Conservation (phyloP, 1,140 invertebrate species). For the Heliconius hewitsoni region DNA sequence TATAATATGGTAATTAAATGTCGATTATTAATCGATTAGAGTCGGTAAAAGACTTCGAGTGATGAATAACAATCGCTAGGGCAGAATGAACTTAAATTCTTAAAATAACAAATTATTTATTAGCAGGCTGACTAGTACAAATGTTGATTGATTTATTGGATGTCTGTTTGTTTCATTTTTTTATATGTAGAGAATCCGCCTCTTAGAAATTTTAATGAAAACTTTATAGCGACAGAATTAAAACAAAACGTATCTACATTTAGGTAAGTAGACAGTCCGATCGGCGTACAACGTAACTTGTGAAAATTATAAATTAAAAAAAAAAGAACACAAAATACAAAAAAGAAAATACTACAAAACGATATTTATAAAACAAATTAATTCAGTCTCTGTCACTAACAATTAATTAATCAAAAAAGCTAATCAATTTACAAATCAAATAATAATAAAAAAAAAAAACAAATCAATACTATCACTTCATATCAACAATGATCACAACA, state of each 20-base stretch:
- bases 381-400: neutral
- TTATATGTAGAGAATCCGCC: neutral
- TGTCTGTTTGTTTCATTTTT: neutral
- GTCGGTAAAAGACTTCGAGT: neutral
- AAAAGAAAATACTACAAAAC: neutral
- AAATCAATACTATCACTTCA: neutral
- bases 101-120: slow-evolving; percentile 4
- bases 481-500: neutral
- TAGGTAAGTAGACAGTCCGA: neutral
- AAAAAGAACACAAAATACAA: neutral
- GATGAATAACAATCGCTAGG: neutral
- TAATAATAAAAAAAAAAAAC: neutral
- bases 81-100: neutral
- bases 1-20: neutral
- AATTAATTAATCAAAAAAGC: neutral
- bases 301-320: neutral
- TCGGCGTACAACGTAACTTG: neutral
- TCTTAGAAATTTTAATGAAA: neutral
- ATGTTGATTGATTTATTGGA: neutral
- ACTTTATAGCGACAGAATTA: neutral
- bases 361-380: neutral
- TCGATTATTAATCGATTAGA: neutral
- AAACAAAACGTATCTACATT: neutral
- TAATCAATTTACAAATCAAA: neutral
- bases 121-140: slow-evolving; percentile 26